A percentile compares a stretch with the other conserved stretches of the same genome.
Evolutionary conservation across 1,140 invertebrate genomes (phyloP).

Genomic region (Drosophila varians): DNA sequence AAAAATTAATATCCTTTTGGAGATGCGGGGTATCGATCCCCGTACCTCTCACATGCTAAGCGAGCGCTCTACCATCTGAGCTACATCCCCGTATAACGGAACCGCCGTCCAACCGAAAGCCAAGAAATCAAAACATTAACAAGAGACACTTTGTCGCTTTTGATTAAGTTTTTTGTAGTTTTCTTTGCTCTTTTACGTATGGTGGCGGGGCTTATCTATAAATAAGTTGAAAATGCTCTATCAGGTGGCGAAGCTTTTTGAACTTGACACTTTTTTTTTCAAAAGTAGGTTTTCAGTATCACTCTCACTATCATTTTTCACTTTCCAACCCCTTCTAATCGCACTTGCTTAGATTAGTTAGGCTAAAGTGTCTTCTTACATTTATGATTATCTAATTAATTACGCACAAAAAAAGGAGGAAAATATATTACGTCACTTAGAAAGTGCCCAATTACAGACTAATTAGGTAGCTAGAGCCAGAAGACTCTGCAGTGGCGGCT

Average conservation of each 20-base stretch:
- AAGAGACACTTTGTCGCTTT: slow-evolving; percentile 3
- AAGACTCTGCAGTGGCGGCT: slow-evolving; percentile 20
- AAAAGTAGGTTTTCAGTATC: not conserved
- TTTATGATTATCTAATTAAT: slow-evolving; percentile 69
- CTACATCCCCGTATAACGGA: slow-evolving; percentile 84
- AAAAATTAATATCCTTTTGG: slow-evolving; percentile 36
- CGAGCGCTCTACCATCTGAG: slow-evolving; percentile 93
- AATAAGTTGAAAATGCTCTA: slow-evolving; percentile 26
- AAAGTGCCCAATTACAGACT: slow-evolving; percentile 68
- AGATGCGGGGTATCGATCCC: slow-evolving; percentile 91
- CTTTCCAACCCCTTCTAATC: slow-evolving; percentile 1
- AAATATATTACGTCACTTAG: slow-evolving; percentile 49
- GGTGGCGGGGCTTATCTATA: slow-evolving; percentile 22
- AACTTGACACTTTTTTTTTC: slow-evolving; percentile 44
- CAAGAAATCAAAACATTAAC: slow-evolving; percentile 16
- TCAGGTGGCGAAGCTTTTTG: slow-evolving; percentile 26
- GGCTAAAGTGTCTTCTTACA: slow-evolving; percentile 12
- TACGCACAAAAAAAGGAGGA: slow-evolving; percentile 15
- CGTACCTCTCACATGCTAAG: slow-evolving; percentile 93
- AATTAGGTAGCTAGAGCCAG: slow-evolving; percentile 61
- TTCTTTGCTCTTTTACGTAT: not conserved
- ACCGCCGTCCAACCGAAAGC: not conserved
- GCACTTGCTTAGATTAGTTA: slow-evolving; percentile 19
- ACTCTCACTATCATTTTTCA: not conserved
- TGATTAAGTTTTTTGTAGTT: slow-evolving; percentile 24